Conservation (phyloP, 1,140 invertebrate species). For the Drosophila grimshawi region DNA sequence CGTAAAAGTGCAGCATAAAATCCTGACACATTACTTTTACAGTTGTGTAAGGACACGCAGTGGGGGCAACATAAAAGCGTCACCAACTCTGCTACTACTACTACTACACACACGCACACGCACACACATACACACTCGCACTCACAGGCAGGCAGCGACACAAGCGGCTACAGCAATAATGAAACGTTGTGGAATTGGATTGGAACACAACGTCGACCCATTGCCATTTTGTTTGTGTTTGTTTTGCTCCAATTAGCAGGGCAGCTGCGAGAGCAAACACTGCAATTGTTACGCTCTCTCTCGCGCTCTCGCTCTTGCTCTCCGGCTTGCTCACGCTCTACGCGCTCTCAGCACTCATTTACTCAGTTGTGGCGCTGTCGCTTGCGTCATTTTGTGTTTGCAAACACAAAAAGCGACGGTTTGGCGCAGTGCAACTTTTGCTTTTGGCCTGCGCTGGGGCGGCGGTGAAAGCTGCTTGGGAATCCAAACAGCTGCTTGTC, state of each 20-base stretch:
- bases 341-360: constrained; percentile 16
- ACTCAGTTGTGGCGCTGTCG: constrained; percentile 57
- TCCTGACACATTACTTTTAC: constrained; percentile 75
- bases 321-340: constrained; percentile 23
- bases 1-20: constrained; percentile 54
- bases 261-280: constrained; percentile 25
- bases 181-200: constrained; percentile 55
- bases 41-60: constrained; percentile 70
- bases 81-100: neutral
- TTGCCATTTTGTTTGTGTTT: constrained; percentile 82
- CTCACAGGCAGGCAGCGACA: constrained; percentile 12
- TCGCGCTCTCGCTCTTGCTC: constrained; percentile 22
- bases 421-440: constrained; percentile 40
- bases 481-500: constrained; percentile 77
- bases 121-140: constrained; percentile 62
- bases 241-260: constrained; percentile 80
- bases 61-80: constrained; percentile 46
- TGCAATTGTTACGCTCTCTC: constrained; percentile 26
- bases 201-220: constrained; percentile 61
- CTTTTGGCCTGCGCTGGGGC: constrained; percentile 27
- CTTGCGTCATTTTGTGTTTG: constrained; percentile 70
- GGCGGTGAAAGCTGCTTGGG: constrained; percentile 72
- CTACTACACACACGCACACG: neutral
- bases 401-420: constrained; percentile 44
- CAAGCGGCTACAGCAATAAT: constrained; percentile 60